phyloP scores from a whole-genome alignment of 2,888 invertebrate species.

The Chloromyia formosa region DNA sequence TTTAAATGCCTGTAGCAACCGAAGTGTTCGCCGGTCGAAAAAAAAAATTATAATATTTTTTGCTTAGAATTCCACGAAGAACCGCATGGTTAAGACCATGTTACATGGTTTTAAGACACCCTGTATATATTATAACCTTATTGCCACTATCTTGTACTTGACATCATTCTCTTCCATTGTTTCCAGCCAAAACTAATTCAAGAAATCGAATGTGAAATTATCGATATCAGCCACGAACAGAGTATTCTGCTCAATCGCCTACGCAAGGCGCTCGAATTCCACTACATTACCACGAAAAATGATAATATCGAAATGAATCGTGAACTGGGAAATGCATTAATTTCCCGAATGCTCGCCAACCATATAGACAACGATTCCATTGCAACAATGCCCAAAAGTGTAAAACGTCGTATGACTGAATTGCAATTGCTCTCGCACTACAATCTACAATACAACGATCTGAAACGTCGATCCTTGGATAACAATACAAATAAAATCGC shows the following conservation, averaged over 20 bases:
- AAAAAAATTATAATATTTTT: too few species aligned
- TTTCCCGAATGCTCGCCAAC: slow-evolving; percentile 57
- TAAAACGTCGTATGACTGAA: slow-evolving; percentile 55
- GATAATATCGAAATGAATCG: slow-evolving; percentile 54
- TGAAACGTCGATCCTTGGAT: slow-evolving; percentile 5
- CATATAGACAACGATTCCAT: slow-evolving; percentile 53
- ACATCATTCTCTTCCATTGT: too few species aligned
- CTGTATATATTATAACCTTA: too few species aligned
- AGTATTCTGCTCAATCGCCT: slow-evolving; percentile 56
- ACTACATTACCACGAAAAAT: slow-evolving; percentile 51
- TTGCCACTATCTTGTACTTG: too few species aligned
- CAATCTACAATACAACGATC: slow-evolving; percentile 3
- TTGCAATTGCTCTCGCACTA: slow-evolving; percentile 57
- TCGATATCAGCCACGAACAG: slow-evolving; percentile 61
- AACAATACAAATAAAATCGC: neutral
- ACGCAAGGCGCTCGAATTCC: slow-evolving; percentile 56
- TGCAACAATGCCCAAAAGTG: slow-evolving; percentile 55
- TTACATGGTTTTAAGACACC: too few species aligned
- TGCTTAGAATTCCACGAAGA: too few species aligned
- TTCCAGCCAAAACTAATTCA: slow-evolving; percentile 53
- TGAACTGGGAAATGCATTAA: slow-evolving; percentile 53
- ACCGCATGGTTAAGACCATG: too few species aligned
- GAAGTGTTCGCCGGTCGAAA: too few species aligned
- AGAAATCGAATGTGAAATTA: slow-evolving; percentile 60
- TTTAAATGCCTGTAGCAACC: too few species aligned